Evolutionary conservation across 1,140 invertebrate species (phyloP).

Genomic region (Apis florea): DNA sequence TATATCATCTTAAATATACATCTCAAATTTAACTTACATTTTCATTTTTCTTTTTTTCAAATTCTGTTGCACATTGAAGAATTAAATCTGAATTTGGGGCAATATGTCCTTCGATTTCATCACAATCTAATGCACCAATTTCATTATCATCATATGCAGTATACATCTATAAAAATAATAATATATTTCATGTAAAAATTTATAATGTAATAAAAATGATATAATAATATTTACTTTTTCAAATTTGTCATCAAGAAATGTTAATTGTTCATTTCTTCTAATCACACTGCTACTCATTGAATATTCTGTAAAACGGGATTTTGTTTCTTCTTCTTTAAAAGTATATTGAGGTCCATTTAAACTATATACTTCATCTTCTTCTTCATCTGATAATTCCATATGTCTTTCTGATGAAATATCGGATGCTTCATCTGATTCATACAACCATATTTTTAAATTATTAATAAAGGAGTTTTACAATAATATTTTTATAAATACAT

Average conservation of each 20-base stretch:
- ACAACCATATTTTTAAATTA: slow-evolving; percentile 14
- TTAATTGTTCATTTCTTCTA: slow-evolving; percentile 90
- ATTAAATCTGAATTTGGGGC: slow-evolving; percentile 85
- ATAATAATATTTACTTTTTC: slow-evolving; percentile 85
- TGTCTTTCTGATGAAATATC: slow-evolving; percentile 68
- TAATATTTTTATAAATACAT: slow-evolving; percentile 30
- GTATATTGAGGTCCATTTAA: slow-evolving; percentile 77
- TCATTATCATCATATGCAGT: slow-evolving; percentile 93
- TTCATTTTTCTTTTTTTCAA: slow-evolving; percentile 77
- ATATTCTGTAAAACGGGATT: slow-evolving; percentile 95
- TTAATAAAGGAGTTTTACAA: neutral
- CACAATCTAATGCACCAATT: slow-evolving; percentile 92
- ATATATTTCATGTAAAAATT: too few relatives aligned
- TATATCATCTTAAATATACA: neutral
- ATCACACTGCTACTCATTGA: slow-evolving; percentile 97
- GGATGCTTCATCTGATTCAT: slow-evolving; percentile 16
- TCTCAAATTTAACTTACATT: slow-evolving; percentile 58
- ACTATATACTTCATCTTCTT: slow-evolving; percentile 80
- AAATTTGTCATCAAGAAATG: slow-evolving; percentile 93
- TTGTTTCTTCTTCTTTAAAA: slow-evolving; percentile 88
- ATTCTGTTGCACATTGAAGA: slow-evolving; percentile 82
- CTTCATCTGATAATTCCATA: slow-evolving; percentile 76
- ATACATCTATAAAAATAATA: slow-evolving; percentile 84
- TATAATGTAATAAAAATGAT: too few relatives aligned
- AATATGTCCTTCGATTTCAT: slow-evolving; percentile 93